Evolutionary conservation across 1,140 invertebrate genomes (phyloP).

Genomic region (Bradysia coprophila): DNA sequence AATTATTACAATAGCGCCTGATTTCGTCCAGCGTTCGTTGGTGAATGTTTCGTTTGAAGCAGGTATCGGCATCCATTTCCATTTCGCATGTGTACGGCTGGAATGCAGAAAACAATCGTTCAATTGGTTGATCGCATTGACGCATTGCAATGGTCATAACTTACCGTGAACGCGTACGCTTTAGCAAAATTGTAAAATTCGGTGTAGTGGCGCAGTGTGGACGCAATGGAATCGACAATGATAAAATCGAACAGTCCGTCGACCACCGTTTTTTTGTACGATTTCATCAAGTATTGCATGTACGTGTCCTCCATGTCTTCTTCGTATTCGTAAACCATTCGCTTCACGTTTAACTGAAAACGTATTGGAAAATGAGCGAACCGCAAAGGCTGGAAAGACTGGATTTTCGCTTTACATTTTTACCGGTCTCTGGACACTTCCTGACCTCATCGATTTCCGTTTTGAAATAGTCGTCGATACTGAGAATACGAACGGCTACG

Average conservation of each 20-base stretch:
- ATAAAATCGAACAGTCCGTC: slow-evolving; percentile 88
- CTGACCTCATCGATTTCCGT: slow-evolving; percentile 64
- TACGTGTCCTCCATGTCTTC: slow-evolving; percentile 66
- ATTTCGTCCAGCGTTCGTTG: slow-evolving; percentile 63
- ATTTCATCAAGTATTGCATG: slow-evolving; percentile 62
- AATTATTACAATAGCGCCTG: slow-evolving; percentile 49
- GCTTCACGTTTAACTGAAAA: slow-evolving; percentile 37
- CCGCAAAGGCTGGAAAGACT: not conserved
- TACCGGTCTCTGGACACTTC: slow-evolving; percentile 66
- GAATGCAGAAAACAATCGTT: not conserved
- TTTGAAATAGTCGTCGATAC: slow-evolving; percentile 92
- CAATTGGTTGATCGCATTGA: not conserved
- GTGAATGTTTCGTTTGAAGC: slow-evolving; percentile 70
- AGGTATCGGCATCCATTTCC: slow-evolving; percentile 57
- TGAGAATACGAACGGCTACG: slow-evolving; percentile 72
- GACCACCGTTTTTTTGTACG: slow-evolving; percentile 79
- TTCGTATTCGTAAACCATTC: slow-evolving; percentile 86
- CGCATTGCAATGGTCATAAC: slow-evolving; percentile 5
- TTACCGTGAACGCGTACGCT: slow-evolving; percentile 75
- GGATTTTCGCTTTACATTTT: slow-evolving; percentile 38
- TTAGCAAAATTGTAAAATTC: slow-evolving; percentile 80
- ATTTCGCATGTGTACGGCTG: slow-evolving; percentile 38
- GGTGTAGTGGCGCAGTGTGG: slow-evolving; percentile 61
- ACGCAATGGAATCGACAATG: slow-evolving; percentile 76
- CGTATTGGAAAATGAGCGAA: not conserved